Evolutionary conservation across 2,113 vertebrate species (phyloP).

Genomic region (Ivindomyrus marchei): DNA sequence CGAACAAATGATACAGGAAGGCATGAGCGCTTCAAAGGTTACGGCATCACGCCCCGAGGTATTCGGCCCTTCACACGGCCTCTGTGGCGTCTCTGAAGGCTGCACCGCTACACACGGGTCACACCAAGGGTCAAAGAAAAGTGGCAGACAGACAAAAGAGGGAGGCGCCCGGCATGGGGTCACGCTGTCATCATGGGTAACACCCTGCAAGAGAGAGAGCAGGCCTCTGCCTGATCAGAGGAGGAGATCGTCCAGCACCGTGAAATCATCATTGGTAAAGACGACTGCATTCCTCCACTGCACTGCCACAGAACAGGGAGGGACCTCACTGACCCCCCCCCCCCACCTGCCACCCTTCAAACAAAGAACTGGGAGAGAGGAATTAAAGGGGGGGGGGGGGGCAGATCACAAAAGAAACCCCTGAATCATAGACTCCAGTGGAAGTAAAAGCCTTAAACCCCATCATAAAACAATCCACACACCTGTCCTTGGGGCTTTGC

Average conservation of each 20-base stretch:
- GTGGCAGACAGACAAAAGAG: not conserved
- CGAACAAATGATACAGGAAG: not conserved
- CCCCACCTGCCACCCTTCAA: not conserved
- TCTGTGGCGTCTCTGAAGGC: not conserved
- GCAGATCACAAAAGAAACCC: not conserved
- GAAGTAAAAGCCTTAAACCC: not conserved
- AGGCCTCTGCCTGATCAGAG: not conserved
- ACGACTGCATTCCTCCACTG: not conserved
- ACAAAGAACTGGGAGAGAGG: not conserved
- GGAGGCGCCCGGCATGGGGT: not conserved
- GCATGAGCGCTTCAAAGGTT: not conserved
- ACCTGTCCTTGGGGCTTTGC: not conserved
- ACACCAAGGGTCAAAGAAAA: not conserved
- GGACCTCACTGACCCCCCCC: not conserved
- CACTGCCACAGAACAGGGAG: not conserved
- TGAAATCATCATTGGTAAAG: not conserved
- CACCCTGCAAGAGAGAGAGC: not conserved
- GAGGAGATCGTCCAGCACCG: not conserved
- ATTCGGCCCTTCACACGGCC: not conserved
- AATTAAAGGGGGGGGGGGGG: not conserved
- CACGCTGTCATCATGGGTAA: not conserved
- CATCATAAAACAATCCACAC: constrained; percentile 11
- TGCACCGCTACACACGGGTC: not conserved
- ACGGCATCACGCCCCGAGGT: not conserved
- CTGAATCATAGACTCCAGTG: constrained; percentile 1